Evolutionary conservation across 2,797 vertebrate genomes (phyloP).

Genomic region (Chaunax sp.): DNA sequence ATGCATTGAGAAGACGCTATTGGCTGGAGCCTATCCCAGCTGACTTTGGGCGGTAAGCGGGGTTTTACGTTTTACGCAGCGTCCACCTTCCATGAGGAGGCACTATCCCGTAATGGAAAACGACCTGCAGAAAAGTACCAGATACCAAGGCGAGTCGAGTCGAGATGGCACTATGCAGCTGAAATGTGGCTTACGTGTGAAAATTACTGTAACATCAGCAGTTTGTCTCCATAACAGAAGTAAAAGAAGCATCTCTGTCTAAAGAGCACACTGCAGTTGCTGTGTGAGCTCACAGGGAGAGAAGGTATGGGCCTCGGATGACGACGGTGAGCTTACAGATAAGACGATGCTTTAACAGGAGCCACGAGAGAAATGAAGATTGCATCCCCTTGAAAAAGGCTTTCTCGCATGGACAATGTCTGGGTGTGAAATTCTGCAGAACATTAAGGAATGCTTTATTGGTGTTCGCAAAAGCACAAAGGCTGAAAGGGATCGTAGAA

Average conservation of each 20-base stretch:
- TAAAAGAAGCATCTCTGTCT: conserved; percentile 43
- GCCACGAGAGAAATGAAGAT: conserved; percentile 57
- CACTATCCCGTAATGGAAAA: too few species aligned
- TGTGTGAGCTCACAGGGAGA: conserved; percentile 40
- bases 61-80: too few species aligned
- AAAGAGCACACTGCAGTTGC: conserved; percentile 51
- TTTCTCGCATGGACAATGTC: conserved; percentile 56
- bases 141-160: too few species aligned
- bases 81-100: too few species aligned
- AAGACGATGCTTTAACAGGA: conserved; percentile 58
- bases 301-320: conserved; percentile 39
- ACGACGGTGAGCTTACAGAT: conserved; percentile 69
- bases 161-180: too few species aligned
- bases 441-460: conserved; percentile 68
- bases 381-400: conserved; percentile 32
- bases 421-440: conserved; percentile 78
- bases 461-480: conserved; percentile 52
- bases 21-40: too few species aligned
- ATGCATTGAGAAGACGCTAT: too few species aligned
- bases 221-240: conserved; percentile 14
- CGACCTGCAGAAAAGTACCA: too few species aligned
- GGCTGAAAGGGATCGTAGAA: not conserved
- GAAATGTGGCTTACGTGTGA: not conserved
- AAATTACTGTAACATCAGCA: conserved; percentile 3
- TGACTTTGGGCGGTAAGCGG: too few species aligned